Evolutionary conservation across 2,888 invertebrate species (phyloP), one percentile per base, ranked within the genome.

Genomic region (Tetragonula carbonaria): DNA sequence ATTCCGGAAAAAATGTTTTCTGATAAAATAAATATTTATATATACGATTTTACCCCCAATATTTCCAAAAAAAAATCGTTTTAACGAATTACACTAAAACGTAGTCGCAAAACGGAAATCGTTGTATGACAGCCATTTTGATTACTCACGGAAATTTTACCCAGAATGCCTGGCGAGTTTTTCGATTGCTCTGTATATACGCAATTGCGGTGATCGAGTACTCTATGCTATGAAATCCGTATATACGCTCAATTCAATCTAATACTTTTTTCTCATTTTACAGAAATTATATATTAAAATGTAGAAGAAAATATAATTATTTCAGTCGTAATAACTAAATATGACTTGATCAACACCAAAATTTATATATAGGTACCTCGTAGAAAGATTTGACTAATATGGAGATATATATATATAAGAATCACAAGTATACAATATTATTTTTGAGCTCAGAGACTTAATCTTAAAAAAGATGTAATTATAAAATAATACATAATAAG

Each of bases 41-140:
- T 28, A 0, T 14, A 2, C 18, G 5, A 66, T 16, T 28, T 23
- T 16, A 16, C 14, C 6, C n/a, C 45, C 1, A 0, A 11, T 45
- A 55, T 51, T 16, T 45, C 2, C 23, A 1, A 14, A 18, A n/a
- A 67, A 75, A 63, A 28, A 59, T 53, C 4, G 45, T 77, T 76
- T 72, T 55, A 2, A 6, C 0, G 63, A 70, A 67, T 59, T 55
- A 50, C 53, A 55, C 74, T 76, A 62, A 78, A 84, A 78, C 59
- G 13, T 57, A 74, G 68, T 45, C 76, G 63, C 53, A 66, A 80
- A 87, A 88, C 89, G 89, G 89, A 90, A 90, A 89, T 82, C 80
- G 80, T 81, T 77, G 66, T 74, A 53, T 50, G 80, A 84, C 90
- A 87, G 91, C 92, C 93, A 92, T 92, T 88, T 92, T 93, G 91